These are phyloP conservation scores for Sciaenops ocellatus DNA, from an alignment of 2,797 vertebrate species.

Conservation along the genomic window DNA sequence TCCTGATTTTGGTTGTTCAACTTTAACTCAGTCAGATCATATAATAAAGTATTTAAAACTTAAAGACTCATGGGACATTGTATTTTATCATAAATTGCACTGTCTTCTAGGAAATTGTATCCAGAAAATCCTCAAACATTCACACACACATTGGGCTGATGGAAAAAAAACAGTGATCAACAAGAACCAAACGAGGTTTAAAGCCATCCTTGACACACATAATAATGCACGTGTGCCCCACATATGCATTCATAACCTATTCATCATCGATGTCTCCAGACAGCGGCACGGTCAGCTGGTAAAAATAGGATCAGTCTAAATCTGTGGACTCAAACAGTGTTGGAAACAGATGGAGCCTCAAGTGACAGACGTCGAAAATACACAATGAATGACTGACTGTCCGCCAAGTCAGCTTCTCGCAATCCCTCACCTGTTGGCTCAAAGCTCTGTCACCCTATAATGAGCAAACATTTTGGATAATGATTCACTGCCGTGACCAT, in stretches of 20 bases:
- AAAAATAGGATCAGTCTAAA: conserved; percentile 59
- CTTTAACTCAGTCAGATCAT: neutral
- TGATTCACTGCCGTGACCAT: conserved; percentile 21
- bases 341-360: conserved; percentile 34
- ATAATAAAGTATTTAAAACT: neutral
- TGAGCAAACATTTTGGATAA: conserved; percentile 39
- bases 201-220: conserved; percentile 18
- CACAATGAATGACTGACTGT: neutral
- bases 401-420: conserved; percentile 10
- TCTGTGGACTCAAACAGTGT: conserved; percentile 2
- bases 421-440: conserved; percentile 66
- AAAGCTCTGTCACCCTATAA: conserved; percentile 40
- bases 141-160: neutral
- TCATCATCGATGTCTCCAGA: conserved; percentile 6
- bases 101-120: neutral
- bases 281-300: conserved; percentile 23
- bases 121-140: neutral
- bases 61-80: neutral
- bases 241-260: conserved; percentile 4
- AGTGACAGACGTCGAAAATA: conserved; percentile 52
- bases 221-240: conserved; percentile 30
- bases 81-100: neutral
- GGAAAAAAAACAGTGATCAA: neutral
- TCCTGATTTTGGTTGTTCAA: neutral
- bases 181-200: neutral